Evolutionary conservation across 2,113 vertebrate species (phyloP), one percentile per base, ranked within the genome.

Genomic region (Melanerpes aurifrons): DNA sequence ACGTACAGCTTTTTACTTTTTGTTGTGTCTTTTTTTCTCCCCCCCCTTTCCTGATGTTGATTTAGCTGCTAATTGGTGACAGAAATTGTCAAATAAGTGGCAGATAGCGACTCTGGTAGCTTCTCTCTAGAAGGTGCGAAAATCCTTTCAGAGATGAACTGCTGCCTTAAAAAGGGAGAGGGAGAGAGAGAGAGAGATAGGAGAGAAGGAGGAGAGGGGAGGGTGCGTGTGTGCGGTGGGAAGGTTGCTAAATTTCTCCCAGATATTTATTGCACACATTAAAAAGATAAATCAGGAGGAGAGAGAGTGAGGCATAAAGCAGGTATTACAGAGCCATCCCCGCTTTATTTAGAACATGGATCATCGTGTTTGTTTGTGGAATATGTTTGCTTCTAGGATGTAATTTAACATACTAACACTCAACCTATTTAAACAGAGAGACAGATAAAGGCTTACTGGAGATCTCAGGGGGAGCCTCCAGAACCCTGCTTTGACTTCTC

Each of bases 41-140:
- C 37, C 37, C 22, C 50, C 50, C 43, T 45, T 45, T 97, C 78
- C 98, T 98, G 99, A 98, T 98, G 98, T 99, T 98, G 99, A 99
- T 99, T 99, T 99, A 99, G 98, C 98, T 99, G 99, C 99, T 99
- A 99, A 99, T 99, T 99, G 99, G 99, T 99, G 99, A 99, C 99
- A 99, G 99, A 99, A 99, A 98, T 99, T 99, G 99, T 99, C 99
- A 99, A 98, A 98, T 96, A 98, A 98, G 98, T 98, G 99, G 98
- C 99, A 99, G 98, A 97, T 98, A 98, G 98, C 98, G 98, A 98
- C 98, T 97, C 97, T 96, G 86, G 98, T 98, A 97, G 98, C 98
- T 98, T 98, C 98, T 98, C 98, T 98, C 98, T 98, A 98, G 98
- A 98, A 99, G 98, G 98, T 99, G 98, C 98, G 98, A 99, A 98